Conservation (phyloP, 2,797 vertebrate genomes). For the Eulemur coronatus region DNA sequence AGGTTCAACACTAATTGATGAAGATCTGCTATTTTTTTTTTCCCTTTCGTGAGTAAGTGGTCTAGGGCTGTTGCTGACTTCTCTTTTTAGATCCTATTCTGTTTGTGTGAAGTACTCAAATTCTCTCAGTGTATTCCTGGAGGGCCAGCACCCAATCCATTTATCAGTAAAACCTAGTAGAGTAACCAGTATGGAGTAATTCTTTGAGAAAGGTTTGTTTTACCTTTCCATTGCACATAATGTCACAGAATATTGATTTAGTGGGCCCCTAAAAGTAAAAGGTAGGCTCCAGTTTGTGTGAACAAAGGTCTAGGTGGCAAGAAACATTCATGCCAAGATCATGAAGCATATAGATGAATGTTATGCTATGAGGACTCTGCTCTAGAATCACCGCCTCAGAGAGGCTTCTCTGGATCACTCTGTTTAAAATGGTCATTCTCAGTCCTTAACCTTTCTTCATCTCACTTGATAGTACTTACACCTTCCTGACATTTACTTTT, state of each 20-base stretch:
- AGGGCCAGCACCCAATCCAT: background rate
- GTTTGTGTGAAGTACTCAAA: background rate
- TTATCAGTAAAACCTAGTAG: constrained; percentile 12
- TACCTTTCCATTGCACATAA: constrained; percentile 9
- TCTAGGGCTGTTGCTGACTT: constrained; percentile 19
- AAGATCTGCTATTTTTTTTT: background rate
- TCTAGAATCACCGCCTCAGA: constrained; percentile 8
- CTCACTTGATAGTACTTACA: background rate
- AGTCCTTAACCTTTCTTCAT: constrained; percentile 5
- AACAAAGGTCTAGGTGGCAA: constrained; percentile 2
- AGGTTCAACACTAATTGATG: background rate
- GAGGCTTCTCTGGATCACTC: background rate
- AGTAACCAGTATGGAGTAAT: constrained; percentile 3
- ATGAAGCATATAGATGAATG: background rate
- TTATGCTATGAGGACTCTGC: background rate
- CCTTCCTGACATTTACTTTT: constrained; percentile 11
- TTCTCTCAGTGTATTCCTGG: background rate
- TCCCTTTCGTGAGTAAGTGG: background rate
- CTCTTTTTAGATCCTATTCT: background rate
- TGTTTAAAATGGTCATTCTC: constrained; percentile 44
- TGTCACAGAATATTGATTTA: constrained; percentile 32
- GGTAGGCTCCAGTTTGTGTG: background rate
- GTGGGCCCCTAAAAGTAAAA: background rate
- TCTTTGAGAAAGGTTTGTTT: constrained; percentile 29
- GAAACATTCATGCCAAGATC: constrained; percentile 12